Evolutionary conservation across 2,888 invertebrate species (phyloP), one percentile per base, ranked within the genome.

Genomic region (Euclidia mi): DNA sequence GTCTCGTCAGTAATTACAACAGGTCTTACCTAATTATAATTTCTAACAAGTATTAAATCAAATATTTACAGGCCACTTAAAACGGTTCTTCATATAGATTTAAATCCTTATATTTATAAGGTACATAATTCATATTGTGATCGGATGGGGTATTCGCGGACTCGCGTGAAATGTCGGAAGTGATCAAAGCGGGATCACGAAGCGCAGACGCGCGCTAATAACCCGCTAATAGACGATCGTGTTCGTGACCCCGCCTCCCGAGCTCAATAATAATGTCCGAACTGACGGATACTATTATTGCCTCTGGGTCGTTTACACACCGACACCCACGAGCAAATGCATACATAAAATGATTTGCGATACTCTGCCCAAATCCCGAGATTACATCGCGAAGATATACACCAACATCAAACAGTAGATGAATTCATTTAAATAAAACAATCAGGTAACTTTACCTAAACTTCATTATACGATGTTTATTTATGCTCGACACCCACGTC

Each of bases 221-320:
- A 89, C 81, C 78, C 87, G 85, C 90, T 92, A 91, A 93, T 91
- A 89, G 89, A 82, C 84, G 84, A 86, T 88, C 90, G 87, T 87
- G 91, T 78, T 88, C 90, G 91, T 85, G 89, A 89, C 84, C 88
- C 83, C 86, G 81, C 87, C 85, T 81, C 81, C 82, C 78, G 71
- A 75, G 71, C 81, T 79, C 85, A 83, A 88, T 86, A 85, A 87
- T 84, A 87, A 84, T 82, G 80, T 85, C 75, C 69, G 50, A 71
- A 74, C 63, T 74, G 65, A 73, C 65, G 68, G 71, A 68, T 71
- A 64, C 69, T 57, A 68, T 72, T 75, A 72, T 71, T 75, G 73
- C 72, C 59, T 59, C 49, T 50, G 56, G 49, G 49, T 58, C 63
- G 65, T 70, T 70, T 72, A 67, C 67, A 61, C 59, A 70, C 44